Percentiles rank a stretch among this genome's conserved stretches.
Evolutionary conservation across 1,140 invertebrate genomes (phyloP).

Genomic region (Drosophila insularis): DNA sequence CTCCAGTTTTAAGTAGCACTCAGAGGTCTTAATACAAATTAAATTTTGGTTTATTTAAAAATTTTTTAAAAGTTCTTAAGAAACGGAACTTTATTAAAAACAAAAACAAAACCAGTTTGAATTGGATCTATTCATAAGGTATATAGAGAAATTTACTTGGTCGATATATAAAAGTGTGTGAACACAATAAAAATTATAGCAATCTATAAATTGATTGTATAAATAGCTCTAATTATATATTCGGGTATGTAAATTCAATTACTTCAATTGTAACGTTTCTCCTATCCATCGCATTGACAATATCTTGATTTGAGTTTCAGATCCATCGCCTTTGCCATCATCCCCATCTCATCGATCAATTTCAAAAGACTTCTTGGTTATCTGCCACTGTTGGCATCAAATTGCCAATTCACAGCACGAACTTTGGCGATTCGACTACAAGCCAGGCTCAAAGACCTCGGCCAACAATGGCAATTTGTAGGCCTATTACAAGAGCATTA

Average conservation of each 20-base stretch:
- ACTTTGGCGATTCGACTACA: slow-evolving; percentile 42
- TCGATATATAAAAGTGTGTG: too few species aligned
- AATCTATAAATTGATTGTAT: too few species aligned
- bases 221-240: too few species aligned
- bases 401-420: slow-evolving; percentile 65
- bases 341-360: slow-evolving; percentile 22
- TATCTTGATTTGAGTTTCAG: not conserved
- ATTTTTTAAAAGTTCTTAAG: too few species aligned
- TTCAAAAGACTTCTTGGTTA: slow-evolving; percentile 18
- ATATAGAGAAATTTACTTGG: too few species aligned
- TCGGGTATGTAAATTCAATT: not conserved
- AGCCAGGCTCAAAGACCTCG: slow-evolving; percentile 33
- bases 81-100: too few species aligned
- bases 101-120: too few species aligned
- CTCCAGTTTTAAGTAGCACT: too few species aligned
- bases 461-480: slow-evolving; percentile 65
- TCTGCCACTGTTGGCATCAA: slow-evolving; percentile 33
- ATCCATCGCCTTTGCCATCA: not conserved
- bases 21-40: too few species aligned
- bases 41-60: too few species aligned
- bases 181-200: too few species aligned
- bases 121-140: too few species aligned
- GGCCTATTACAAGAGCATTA: slow-evolving; percentile 72
- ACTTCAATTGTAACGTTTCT: not conserved
- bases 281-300: not conserved